Base-by-base conservation (phyloP, 2,113 vertebrate species). In the Peucedramus taeniatus region DNA sequence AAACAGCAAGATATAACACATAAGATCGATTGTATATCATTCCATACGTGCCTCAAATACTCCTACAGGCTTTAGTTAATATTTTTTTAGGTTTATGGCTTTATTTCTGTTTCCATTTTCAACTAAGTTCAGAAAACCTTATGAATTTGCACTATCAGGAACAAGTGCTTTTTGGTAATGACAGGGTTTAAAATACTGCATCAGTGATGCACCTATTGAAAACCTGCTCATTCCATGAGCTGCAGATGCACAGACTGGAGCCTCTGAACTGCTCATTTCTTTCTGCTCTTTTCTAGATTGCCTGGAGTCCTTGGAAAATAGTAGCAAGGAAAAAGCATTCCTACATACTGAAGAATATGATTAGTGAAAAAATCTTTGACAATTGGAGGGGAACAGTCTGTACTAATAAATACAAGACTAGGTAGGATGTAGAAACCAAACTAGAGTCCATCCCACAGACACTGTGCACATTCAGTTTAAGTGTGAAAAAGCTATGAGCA, bases 21-120 rank as follows among this genome's bases (percentile, higher is more conserved):
- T 4, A 49, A 86, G 21, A 59, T 4, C 2, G 3, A 37, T 15
- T 3, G 0, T 23, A 24, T 3, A 0, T 37, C 11, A 57, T 89
- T 91, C 31, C 15, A 30, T 47, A n/a, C 0, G 0, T 45, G 7
- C 71, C 37, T 31, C 24, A 49, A 60, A 7, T 37, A 81, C 59
- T 83, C 14, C 13, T 15, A 50, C 54, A 59, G 16, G 16, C 9
- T 84, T 70, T 49, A 68, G 39, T 44, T 37, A 51, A 28, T 44
- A 40, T 20, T 63, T 81, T 69, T 81, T 81, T 40, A 45, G 10
- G 57, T 88, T 49, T 66, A 4, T 63, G 40, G 15, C 5, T 89
- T 83, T 56, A 45, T 57, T 39, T 87, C 65, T 44, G 39, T 78
- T 28, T 20, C 13, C 8, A 12, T 18, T 76, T 85, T 79, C 50